phyloP scores from a whole-genome alignment of 2,888 invertebrate genomes.

The Teleogryllus oceanicus region DNA sequence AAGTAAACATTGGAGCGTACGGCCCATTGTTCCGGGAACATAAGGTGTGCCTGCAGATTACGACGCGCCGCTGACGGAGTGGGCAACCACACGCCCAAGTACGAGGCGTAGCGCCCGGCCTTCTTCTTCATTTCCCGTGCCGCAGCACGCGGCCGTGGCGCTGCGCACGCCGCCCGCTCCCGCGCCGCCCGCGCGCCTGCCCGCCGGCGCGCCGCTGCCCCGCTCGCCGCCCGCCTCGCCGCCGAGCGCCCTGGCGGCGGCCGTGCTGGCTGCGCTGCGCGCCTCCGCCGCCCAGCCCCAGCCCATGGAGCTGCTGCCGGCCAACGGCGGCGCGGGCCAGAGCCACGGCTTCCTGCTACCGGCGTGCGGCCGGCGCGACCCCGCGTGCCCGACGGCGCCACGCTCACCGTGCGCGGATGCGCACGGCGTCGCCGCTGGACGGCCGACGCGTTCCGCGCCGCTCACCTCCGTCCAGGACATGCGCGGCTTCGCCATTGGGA shows the following conservation, averaged over 20 bases:
- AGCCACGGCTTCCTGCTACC: conserved; percentile 56
- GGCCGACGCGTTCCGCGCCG: conserved; percentile 47
- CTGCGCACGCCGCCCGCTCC: conserved; percentile 45
- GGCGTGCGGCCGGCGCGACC: conserved; percentile 42
- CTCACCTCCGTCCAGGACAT: conserved; percentile 43
- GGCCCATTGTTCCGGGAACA: too few relatives aligned
- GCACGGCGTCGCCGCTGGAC: too few relatives aligned
- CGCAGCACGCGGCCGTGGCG: conserved; percentile 38
- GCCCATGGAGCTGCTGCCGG: conserved; percentile 43
- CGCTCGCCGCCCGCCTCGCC: conserved; percentile 39
- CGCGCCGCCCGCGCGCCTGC: conserved; percentile 42
- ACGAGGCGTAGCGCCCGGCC: too few relatives aligned
- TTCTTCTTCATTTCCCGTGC: too few relatives aligned
- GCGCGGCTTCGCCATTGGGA: conserved; percentile 48
- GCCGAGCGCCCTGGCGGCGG: conserved; percentile 37
- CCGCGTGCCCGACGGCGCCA: conserved; percentile 40
- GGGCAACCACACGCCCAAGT: conserved; percentile 55
- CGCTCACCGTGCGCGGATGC: conserved; percentile 46
- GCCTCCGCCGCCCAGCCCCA: neutral
- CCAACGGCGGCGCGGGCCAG: conserved; percentile 52
- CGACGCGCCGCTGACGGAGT: conserved; percentile 54
- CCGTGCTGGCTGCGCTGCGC: neutral
- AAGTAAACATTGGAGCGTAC: too few relatives aligned
- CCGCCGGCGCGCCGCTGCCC: conserved; percentile 42
- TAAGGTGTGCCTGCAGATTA: conserved; percentile 47